phyloP scores from a whole-genome alignment of 2,113 vertebrate genomes.

The Lepidothrix coronata region DNA sequence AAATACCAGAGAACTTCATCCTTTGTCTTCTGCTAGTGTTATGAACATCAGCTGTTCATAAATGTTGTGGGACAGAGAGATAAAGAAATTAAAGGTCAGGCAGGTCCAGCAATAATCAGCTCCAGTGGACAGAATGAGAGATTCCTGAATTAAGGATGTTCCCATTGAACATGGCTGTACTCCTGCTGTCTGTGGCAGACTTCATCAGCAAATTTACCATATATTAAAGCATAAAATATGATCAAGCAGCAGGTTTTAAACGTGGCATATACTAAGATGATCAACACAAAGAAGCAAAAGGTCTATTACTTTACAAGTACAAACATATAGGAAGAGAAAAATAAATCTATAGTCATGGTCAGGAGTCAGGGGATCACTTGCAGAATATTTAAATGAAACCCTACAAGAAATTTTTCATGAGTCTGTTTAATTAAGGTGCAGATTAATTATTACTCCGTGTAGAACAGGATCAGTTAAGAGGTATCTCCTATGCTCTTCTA shows the following conservation, averaged over 20 bases:
- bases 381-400: conserved; percentile 21
- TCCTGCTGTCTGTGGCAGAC: background rate
- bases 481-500: conserved; percentile 20
- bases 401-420: conserved; percentile 19
- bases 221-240: background rate
- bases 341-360: background rate
- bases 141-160: background rate
- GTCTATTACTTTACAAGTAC: background rate
- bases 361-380: background rate
- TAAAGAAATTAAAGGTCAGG: background rate
- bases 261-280: background rate
- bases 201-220: background rate
- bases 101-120: background rate
- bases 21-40: background rate
- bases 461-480: conserved; percentile 26
- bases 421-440: conserved; percentile 60
- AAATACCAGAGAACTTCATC: background rate
- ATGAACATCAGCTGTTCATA: background rate
- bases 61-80: background rate
- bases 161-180: background rate
- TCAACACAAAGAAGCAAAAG: background rate
- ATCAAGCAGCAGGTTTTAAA: background rate
- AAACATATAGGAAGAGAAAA: background rate
- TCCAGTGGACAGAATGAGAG: background rate
- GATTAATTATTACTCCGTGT: conserved; percentile 38